These are phyloP conservation scores for Diadema setosum DNA, from an alignment of 35 echinoderm and acorn worm species.

Conservation along the genomic window DNA sequence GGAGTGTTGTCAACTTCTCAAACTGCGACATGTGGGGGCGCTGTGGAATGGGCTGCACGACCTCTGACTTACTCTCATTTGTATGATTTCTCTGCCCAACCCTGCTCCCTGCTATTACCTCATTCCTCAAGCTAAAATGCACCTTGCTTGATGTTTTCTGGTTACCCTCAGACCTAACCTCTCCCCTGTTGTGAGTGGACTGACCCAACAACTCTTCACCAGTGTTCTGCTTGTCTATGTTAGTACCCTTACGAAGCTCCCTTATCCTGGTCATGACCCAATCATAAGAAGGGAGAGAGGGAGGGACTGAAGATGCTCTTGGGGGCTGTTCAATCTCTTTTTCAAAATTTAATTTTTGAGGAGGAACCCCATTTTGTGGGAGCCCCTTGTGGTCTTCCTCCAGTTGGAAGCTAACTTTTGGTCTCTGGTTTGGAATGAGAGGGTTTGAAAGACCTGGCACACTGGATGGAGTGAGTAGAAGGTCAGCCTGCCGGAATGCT, in stretches of 20 bases:
- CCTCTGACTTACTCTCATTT: background rate
- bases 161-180: background rate
- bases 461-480: background rate
- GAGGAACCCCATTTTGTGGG: background rate
- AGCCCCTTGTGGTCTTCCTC: background rate
- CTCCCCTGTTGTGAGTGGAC: background rate
- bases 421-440: background rate
- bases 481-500: background rate
- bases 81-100: background rate
- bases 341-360: background rate
- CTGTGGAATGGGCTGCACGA: background rate
- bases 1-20: background rate
- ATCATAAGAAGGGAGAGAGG: slow-evolving; percentile 66
- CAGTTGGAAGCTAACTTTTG: background rate
- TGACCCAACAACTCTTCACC: background rate
- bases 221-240: background rate
- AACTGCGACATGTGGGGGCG: background rate
- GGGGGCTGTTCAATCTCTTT: background rate
- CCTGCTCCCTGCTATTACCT: background rate
- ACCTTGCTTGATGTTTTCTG: background rate
- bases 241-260: slow-evolving; percentile 33
- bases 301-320: background rate
- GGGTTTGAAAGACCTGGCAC: slow-evolving; percentile 3
- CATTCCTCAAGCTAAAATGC: background rate
- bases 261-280: slow-evolving; percentile 85